These are phyloP conservation scores for Papilio dardanus DNA, from an alignment of 1,140 invertebrate genomes.

Conservation along the genomic window DNA sequence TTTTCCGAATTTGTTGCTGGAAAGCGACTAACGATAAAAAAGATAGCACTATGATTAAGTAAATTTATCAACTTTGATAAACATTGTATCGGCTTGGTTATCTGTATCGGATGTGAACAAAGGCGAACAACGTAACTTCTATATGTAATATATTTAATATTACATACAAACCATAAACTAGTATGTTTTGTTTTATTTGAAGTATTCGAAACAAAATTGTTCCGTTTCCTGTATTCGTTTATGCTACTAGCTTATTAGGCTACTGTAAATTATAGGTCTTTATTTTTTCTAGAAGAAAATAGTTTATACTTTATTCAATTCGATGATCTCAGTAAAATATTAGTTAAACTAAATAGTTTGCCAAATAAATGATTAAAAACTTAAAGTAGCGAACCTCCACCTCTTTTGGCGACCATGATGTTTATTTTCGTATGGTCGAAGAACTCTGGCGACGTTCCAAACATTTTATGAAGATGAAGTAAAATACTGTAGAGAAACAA, in stretches of 20 bases:
- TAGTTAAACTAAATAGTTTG: not conserved
- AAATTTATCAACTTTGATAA: conserved; percentile 8
- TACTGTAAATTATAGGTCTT: not conserved
- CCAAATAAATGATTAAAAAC: conserved; percentile 18
- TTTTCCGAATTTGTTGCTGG: conserved; percentile 9
- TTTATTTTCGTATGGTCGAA: conserved; percentile 31
- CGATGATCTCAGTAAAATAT: not conserved
- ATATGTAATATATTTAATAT: conserved; percentile 21
- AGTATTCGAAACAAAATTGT: not conserved
- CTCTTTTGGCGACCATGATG: conserved; percentile 22
- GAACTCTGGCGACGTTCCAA: conserved; percentile 30
- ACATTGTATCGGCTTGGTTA: conserved; percentile 40
- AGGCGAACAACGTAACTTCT: conserved; percentile 44
- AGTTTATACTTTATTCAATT: too few relatives aligned
- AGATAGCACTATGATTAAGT: conserved; percentile 22
- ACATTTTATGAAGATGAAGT: not conserved
- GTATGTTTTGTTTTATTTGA: conserved; percentile 4
- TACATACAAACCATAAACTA: conserved; percentile 14
- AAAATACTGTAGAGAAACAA: conserved; percentile 1
- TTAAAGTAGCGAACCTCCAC: conserved; percentile 9
- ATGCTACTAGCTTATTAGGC: not conserved
- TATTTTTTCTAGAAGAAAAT: not conserved
- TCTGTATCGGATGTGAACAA: conserved; percentile 55
- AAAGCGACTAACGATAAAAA: conserved; percentile 27
- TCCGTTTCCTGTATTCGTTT: not conserved